Conservation (phyloP, 2,113 vertebrate genomes). For the Lonchura striata region DNA sequence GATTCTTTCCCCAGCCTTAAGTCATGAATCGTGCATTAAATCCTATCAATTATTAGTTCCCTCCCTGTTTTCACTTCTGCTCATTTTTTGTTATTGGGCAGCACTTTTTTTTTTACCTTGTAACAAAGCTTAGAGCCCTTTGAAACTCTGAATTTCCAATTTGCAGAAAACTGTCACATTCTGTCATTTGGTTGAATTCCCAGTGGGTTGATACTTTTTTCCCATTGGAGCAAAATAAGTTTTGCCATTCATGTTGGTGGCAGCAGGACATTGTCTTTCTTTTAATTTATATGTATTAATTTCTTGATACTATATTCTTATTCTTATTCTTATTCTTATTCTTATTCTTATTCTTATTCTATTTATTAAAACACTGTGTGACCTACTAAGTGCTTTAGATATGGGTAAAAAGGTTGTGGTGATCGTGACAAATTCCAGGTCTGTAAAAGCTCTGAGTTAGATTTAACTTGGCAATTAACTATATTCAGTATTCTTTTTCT, state of each 20-base stretch:
- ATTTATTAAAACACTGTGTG: neutral
- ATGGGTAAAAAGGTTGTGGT: neutral
- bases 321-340: too few species aligned
- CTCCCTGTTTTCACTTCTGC: neutral
- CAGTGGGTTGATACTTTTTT: neutral
- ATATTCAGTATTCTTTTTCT: neutral
- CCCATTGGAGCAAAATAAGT: neutral
- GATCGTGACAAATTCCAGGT: neutral
- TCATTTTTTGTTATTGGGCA: neutral
- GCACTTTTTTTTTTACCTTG: neutral
- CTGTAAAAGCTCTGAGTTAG: neutral
- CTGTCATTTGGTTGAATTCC: neutral
- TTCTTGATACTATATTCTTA: neutral
- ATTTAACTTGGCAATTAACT: neutral
- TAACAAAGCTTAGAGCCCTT: neutral
- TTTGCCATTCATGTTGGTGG: neutral
- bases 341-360: too few species aligned
- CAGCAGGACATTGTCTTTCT: neutral
- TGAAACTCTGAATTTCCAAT: neutral
- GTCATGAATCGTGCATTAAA: slow-evolving; percentile 34
- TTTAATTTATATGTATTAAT: neutral
- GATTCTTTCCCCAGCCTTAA: slow-evolving; percentile 18
- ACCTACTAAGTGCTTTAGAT: neutral
- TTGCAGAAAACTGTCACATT: neutral
- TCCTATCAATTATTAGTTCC: slow-evolving; percentile 6